Conservation (phyloP, 2,888 invertebrate species). For the Eremobia ochroleuca region DNA sequence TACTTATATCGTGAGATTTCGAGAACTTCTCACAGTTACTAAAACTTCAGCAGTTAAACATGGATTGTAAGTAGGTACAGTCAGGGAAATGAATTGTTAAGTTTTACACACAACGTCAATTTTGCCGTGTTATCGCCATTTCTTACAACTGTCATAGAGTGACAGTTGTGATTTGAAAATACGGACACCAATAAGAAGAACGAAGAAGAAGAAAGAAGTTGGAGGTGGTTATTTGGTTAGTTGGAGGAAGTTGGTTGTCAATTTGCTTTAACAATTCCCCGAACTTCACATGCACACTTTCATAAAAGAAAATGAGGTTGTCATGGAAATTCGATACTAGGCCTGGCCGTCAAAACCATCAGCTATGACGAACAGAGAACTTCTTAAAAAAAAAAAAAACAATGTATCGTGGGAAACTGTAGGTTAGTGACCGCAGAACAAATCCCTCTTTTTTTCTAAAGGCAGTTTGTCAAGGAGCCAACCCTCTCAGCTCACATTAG, state of each 20-base stretch:
- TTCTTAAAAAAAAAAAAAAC: not conserved
- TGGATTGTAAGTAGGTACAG: slow-evolving; percentile 9
- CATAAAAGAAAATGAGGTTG: slow-evolving; percentile 9
- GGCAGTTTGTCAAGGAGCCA: not conserved
- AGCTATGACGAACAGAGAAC: not conserved
- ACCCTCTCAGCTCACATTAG: slow-evolving; percentile 30
- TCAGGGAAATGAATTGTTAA: not conserved
- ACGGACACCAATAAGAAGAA: too few relatives aligned
- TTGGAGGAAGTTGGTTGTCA: not conserved
- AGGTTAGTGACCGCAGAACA: slow-evolving; percentile 4
- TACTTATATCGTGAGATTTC: slow-evolving; percentile 58
- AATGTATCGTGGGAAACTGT: not conserved
- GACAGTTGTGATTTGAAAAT: not conserved
- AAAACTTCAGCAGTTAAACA: slow-evolving; percentile 19
- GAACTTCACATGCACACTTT: not conserved
- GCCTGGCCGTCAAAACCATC: not conserved
- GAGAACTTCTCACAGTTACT: slow-evolving; percentile 52
- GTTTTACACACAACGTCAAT: not conserved
- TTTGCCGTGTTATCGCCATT: not conserved
- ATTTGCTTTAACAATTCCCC: not conserved
- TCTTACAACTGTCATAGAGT: not conserved
- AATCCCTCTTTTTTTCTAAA: not conserved
- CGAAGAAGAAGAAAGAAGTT: too few relatives aligned
- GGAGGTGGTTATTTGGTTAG: too few relatives aligned
- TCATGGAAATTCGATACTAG: not conserved